Evolutionary conservation across 2,888 invertebrate genomes (phyloP).

Genomic region (Nymphalis polychloros): DNA sequence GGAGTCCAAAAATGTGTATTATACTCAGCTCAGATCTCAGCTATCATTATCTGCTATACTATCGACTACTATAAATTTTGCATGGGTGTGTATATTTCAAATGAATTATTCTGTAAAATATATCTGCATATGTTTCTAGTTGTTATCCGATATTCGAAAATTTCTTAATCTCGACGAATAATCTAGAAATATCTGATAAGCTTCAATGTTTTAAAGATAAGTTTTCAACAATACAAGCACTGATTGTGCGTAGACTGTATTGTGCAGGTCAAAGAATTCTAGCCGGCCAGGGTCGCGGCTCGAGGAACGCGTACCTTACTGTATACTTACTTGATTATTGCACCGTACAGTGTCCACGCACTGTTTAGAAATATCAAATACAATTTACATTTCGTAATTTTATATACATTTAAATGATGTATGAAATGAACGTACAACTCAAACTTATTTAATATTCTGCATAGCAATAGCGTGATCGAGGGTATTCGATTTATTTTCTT

Average conservation of each 20-base stretch:
- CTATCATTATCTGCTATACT: no score
- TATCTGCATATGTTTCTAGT: background rate
- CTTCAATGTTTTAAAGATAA: conserved; percentile 5
- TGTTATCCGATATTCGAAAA: background rate
- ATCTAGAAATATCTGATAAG: conserved; percentile 15
- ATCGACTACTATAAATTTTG: background rate
- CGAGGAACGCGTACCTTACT: conserved; percentile 11
- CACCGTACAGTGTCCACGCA: conserved; percentile 1
- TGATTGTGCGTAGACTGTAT: conserved; percentile 21
- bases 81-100: background rate
- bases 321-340: conserved; percentile 18
- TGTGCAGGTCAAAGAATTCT: conserved; percentile 21
- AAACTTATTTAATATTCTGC: background rate
- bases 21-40: no score
- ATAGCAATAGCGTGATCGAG: background rate
- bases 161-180: conserved; percentile 7
- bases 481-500: conserved; percentile 5
- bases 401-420: background rate
- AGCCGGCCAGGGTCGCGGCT: conserved; percentile 14
- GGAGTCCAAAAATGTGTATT: no score
- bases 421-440: background rate
- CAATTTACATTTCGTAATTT: background rate
- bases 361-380: conserved; percentile 19
- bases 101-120: background rate
- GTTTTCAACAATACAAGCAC: conserved; percentile 8